A percentile compares a stretch with the other conserved stretches of the same genome.
Conservation (phyloP, 2,797 vertebrate genomes). For the Acipenser ruthenus region DNA sequence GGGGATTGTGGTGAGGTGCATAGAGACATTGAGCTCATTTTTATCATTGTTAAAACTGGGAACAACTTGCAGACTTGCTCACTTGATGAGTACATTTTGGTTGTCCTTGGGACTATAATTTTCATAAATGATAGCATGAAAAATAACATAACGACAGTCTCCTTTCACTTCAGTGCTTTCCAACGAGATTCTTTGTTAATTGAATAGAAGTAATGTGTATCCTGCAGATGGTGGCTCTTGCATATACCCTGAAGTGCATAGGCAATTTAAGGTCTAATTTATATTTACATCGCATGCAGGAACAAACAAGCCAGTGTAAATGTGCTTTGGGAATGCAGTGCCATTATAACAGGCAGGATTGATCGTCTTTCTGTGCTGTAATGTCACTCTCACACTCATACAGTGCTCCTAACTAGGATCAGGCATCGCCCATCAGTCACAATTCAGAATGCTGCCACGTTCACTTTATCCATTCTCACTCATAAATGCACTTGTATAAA, state of each 20-base stretch:
- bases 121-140: neutral
- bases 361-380: conserved; percentile 16
- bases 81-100: too few relatives aligned
- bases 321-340: conserved; percentile 16
- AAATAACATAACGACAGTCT: conserved; percentile 14
- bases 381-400: too few relatives aligned
- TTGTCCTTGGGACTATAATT: neutral
- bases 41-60: too few relatives aligned
- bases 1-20: too few relatives aligned
- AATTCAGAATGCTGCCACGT: too few relatives aligned
- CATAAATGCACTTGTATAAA: too few relatives aligned
- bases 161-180: conserved; percentile 21
- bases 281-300: conserved; percentile 22
- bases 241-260: conserved; percentile 12
- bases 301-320: conserved; percentile 20
- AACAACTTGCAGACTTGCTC: too few relatives aligned
- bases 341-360: conserved; percentile 23
- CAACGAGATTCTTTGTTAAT: conserved; percentile 21
- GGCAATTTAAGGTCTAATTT: conserved; percentile 30
- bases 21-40: too few relatives aligned
- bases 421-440: too few relatives aligned
- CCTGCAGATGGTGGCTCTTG: conserved; percentile 23
- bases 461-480: too few relatives aligned
- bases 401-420: too few relatives aligned
- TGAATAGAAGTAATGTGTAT: conserved; percentile 27